Base-by-base conservation (phyloP, 2,113 vertebrate species). In the Dipodomys spectabilis region DNA sequence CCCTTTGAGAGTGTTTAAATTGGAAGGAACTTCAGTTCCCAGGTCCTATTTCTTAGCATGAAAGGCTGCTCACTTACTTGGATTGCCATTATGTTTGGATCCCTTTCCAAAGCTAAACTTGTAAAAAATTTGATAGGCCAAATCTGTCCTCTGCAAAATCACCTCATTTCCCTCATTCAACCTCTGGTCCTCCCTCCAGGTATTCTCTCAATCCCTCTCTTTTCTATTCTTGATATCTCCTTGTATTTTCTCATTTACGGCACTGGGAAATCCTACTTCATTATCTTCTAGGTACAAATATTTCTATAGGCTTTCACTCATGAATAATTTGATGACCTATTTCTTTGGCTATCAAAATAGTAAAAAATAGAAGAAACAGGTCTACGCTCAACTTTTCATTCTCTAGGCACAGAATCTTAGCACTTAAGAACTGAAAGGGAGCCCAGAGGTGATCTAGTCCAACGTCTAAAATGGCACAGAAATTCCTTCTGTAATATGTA, bases 1-100 rank as follows among this genome's bases (percentile, higher is more conserved):
- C 87, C 94, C 95, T 97, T 96, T 95, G 82, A 95, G 93, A 96
- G 74, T 75, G 49, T 95, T 97, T 96, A 94, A 96, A 97, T 95
- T 82, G 92, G 92, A 95, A 93, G 78, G 71, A 92, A 79, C 65
- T 87, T 89, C 19, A 18, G 74, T 85, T 77, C n/a, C 73, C 23
- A 27, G 30, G 73, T 23, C 84, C 62, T 78, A 85, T 97, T 93
- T 94, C 79, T 64, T 27, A 45, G 22, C 27, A 94, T 92, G 95
- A 97, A 96, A 93, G 93, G 30, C 77, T 27, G 62, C 82, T 88
- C 73, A 88, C 94, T 97, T 90, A 93, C 88, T 93, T 84, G 87
- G 94, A 91, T 60, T 95, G 93, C 93, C 88, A 88, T 83, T 82
- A 57, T 89, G 49, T 94, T 90, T 94, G 94, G 92, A 92, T 90